Evolutionary conservation across 1,140 invertebrate species (phyloP), one percentile per base, ranked within the genome.

Genomic region (Saccostrea echinata): DNA sequence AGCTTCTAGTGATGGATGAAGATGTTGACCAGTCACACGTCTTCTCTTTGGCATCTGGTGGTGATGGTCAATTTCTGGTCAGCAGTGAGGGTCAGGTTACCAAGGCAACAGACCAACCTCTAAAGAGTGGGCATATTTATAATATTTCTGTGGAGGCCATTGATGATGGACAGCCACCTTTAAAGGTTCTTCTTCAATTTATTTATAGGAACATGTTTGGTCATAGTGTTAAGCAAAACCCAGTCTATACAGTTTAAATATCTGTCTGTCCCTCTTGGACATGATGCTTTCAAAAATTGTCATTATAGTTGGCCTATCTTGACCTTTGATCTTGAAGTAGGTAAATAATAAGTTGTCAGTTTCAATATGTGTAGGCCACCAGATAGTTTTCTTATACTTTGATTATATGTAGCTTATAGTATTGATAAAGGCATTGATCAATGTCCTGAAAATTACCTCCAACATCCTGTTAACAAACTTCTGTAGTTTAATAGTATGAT

Each of bases 1-100:
- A 33, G 16, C 57, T 92, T 35, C 86, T 85, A 0, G 90, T 90
- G 8, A 57, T 51, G 27, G 91, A 92, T 84, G 89, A 92, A 71
- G 91, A 92, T 52, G n/a, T 21, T n/a, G 83, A 55, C 16, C 90
- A 92, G 68, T 84, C 52, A 35, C 88, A 90, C 24, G 86, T 84
- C n/a, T 90, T 89, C 71, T 64, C 68, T 24, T 76, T 92, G n/a
- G 51, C 85, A 13, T 86, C 88, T 51, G 88, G 88, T 80, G 55
- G 51, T 51, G 81, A 61, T 0, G 86, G 86, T 1, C 35, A 71
- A n/a, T 91, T 91, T 81, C 52, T 53, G 64, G 80, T 92, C 16
- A 80, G 13, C n/a, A 57, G 61, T 33, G 27, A 33, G 61, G 84
- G 86, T n/a, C 27, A 64, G 0, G 85, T 92, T 64, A 84, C 81